These are phyloP conservation scores for Lepidocolaptes lacrymiger DNA, from an alignment of 2,797 vertebrate species.

Conservation along the genomic window DNA sequence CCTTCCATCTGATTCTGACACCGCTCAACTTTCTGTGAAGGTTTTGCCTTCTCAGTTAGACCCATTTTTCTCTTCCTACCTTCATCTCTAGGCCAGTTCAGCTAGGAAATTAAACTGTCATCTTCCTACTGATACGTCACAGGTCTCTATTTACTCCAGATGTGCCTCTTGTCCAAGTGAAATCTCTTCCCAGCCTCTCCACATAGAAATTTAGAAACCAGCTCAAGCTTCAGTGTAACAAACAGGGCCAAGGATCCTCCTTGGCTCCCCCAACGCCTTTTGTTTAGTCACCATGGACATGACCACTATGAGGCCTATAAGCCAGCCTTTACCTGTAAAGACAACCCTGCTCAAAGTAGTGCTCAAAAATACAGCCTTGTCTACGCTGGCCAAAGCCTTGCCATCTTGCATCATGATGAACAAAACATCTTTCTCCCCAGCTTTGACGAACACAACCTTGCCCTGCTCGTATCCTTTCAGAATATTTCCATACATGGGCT, in stretches of 20 bases:
- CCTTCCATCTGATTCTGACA: background rate
- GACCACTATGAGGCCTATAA: background rate
- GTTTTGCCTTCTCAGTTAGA: background rate
- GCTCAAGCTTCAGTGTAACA: background rate
- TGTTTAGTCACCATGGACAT: background rate
- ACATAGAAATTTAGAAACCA: background rate
- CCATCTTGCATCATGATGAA: background rate
- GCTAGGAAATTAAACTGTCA: background rate
- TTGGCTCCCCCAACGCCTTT: background rate
- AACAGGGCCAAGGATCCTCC: background rate
- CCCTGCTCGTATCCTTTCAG: background rate
- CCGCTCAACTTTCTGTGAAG: background rate
- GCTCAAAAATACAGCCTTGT: background rate
- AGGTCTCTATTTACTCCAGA: background rate
- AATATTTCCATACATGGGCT: background rate
- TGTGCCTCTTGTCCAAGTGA: background rate
- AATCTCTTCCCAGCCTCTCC: background rate
- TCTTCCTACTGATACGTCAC: background rate
- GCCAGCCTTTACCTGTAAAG: background rate
- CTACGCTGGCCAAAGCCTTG: background rate
- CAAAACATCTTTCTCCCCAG: background rate
- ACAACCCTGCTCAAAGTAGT: background rate
- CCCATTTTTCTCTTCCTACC: background rate
- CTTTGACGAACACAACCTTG: background rate
- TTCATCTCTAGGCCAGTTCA: background rate